phyloP scores from a whole-genome alignment of 2,888 invertebrate species.

The Pheosia tremula region DNA sequence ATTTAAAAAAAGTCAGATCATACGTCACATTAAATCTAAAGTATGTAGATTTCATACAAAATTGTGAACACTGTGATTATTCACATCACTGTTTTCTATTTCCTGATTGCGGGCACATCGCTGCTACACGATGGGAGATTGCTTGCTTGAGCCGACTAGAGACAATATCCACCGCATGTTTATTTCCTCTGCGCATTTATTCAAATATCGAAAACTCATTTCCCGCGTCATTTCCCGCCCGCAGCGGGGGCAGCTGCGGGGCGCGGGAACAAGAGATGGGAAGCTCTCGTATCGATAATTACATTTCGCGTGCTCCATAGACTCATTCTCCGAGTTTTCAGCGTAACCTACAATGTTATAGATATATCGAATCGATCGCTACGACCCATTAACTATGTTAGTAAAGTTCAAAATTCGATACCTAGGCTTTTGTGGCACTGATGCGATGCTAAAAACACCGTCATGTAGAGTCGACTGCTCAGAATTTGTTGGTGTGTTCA shows the following conservation, averaged over 20 bases:
- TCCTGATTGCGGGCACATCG: constrained; percentile 31
- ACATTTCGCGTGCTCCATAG: constrained; percentile 33
- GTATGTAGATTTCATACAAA: constrained; percentile 29
- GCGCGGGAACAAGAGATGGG: constrained; percentile 1
- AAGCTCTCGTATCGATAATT: constrained; percentile 37
- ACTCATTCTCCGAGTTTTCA: constrained; percentile 30
- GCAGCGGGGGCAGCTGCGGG: constrained; percentile 32
- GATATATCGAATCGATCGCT: background rate
- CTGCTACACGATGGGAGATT: constrained; percentile 56
- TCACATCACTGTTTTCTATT: constrained; percentile 46
- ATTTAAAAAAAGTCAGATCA: too few species aligned
- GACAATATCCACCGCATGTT: constrained; percentile 78
- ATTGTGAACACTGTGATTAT: constrained; percentile 13
- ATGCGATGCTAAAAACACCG: too few species aligned
- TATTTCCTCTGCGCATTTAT: constrained; percentile 76
- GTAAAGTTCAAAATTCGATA: background rate
- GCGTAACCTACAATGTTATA: constrained; percentile 9
- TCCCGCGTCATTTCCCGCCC: constrained; percentile 73
- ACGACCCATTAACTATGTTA: background rate
- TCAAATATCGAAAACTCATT: constrained; percentile 79
- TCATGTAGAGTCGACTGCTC: too few species aligned
- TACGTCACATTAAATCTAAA: background rate
- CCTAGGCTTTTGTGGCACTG: background rate
- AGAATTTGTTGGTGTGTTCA: too few species aligned
- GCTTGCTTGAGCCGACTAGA: constrained; percentile 44